Base-by-base conservation (phyloP, 2,888 invertebrate genomes). In the Diaphora mendica region DNA sequence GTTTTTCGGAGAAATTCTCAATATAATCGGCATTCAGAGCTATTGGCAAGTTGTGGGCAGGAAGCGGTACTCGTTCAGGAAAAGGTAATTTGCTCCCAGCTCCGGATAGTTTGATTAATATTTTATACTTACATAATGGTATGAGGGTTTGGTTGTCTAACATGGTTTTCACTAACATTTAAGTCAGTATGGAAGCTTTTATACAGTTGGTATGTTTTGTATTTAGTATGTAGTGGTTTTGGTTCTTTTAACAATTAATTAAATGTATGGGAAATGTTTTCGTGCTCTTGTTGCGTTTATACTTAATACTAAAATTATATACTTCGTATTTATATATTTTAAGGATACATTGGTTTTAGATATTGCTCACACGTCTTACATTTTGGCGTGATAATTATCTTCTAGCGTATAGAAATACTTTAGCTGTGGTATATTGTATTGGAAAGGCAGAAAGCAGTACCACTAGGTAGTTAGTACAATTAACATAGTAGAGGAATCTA, bases 1-100 rank as follows among this genome's bases (percentile, higher is more conserved):
- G 97, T 98, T 86, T 96, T 98, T 90, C 96, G 97, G 87, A 97
- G 95, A 87, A 94, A 93, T 89, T 95, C 95, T 64, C 93, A 94
- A 85, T 93, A 92, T 88, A 95, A 91, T 83, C 93, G 94, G 84
- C 93, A 94, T 88, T 88, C 92, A 82, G 94, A 95, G 84, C 89
- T 94, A 79, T 85, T 93, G 87, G 87, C 94, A 85, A 91, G 91
- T 84, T 79, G 84, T 91, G 95, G 95, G 94, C 95, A 95, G 95
- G 95, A 95, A 94, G 95, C 95, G 95, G 95, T 95, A 94, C 93
- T 93, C 94, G 94, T 94, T 89, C 94, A 91, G 93, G 95, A 95
- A 86, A 93, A 95, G 95, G 95, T 95, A 95, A 91, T 93, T 93
- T 91, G 90, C 91, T 91, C 91, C 90, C 89, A 87, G 92, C 92